Base-by-base conservation (phyloP, 2,797 vertebrate genomes). In the Falco naumanni region DNA sequence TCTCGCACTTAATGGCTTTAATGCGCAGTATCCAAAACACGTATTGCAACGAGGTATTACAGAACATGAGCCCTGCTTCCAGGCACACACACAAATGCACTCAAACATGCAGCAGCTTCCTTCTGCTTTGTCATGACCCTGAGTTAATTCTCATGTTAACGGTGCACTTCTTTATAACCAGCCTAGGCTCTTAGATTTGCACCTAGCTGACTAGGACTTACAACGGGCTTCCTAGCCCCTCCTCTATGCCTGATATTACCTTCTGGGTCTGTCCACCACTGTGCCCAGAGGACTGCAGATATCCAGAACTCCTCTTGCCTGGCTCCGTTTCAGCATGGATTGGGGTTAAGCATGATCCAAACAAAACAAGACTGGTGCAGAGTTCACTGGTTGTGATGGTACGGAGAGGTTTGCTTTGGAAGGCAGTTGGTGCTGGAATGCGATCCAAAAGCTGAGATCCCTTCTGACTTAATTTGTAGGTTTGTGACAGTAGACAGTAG, bases 401-500 rank as follows among this genome's bases (percentile, higher is more conserved):
- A 29, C 39, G 63, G 72, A 39, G 31, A 28, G 50, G 28, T 66
- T 89, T 85, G 43, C 24, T 57, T 53, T 84, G 56, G 59, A 56
- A 89, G 80, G 26, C 29, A 77, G 41, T 7, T 77, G 81, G 48
- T 76, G 48, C 37, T 57, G 34, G 53, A 86, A 66, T 1, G 16
- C 50, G 60, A 79, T 68, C 79, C 43, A 77, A 84, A 85, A 96
- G 33, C 29, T 79, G 50, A 54, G 21, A 57, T 83, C 79, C 39
- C 47, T 89, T 93, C 91, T 68, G 65, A 71, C 29, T 84, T 82
- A 77, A 92, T 97, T 89, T 92, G 76, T 89, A 84, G 79, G 53
- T 95, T 84, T 84, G 78, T 70, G 85, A 28, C 17, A 33, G n/a
- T 25, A 74, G 61, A 85, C 16, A 28, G 37, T 25, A 74, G 61